Evolutionary conservation across 1,140 invertebrate species (phyloP).

Genomic region (Reticulitermes speratus): DNA sequence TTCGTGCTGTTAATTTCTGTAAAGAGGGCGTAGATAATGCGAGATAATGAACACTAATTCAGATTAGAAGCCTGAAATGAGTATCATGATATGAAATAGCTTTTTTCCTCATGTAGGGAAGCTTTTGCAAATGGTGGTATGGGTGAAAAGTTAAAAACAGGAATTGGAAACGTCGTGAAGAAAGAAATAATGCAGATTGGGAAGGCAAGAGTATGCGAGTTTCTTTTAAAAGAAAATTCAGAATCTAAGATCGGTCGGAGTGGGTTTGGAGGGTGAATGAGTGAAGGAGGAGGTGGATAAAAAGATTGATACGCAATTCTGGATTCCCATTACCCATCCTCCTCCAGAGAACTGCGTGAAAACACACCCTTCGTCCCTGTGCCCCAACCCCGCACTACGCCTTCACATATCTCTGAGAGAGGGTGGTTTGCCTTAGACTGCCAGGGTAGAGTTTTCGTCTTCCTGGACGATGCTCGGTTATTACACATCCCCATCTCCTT

Average conservation of each 20-base stretch:
- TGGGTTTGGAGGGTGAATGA: not conserved
- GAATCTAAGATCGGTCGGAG: not conserved
- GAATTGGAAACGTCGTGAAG: slow-evolving; percentile 2
- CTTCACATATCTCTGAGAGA: slow-evolving; percentile 14
- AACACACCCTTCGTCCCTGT: not conserved
- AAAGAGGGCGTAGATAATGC: too few species aligned
- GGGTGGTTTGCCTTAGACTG: slow-evolving; percentile 18
- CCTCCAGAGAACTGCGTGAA: slow-evolving; percentile 9
- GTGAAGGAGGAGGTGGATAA: slow-evolving; percentile 14
- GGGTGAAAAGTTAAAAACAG: slow-evolving; percentile 7
- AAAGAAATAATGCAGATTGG: slow-evolving; percentile 28
- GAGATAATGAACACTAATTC: not conserved
- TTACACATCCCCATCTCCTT: not conserved
- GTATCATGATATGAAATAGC: not conserved
- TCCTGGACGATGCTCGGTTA: slow-evolving; percentile 1
- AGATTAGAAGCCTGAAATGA: not conserved
- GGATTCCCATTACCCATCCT: slow-evolving; percentile 31
- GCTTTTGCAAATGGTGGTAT: not conserved
- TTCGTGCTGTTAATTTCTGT: too few species aligned
- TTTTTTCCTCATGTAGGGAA: not conserved
- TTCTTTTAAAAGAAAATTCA: slow-evolving; percentile 4
- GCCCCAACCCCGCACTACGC: not conserved
- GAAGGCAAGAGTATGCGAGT: not conserved
- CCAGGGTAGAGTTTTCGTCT: slow-evolving; percentile 6
- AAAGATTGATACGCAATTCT: slow-evolving; percentile 33